These are phyloP conservation scores for Monochamus alternatus DNA, from an alignment of 2,888 invertebrate genomes.

Conservation along the genomic window DNA sequence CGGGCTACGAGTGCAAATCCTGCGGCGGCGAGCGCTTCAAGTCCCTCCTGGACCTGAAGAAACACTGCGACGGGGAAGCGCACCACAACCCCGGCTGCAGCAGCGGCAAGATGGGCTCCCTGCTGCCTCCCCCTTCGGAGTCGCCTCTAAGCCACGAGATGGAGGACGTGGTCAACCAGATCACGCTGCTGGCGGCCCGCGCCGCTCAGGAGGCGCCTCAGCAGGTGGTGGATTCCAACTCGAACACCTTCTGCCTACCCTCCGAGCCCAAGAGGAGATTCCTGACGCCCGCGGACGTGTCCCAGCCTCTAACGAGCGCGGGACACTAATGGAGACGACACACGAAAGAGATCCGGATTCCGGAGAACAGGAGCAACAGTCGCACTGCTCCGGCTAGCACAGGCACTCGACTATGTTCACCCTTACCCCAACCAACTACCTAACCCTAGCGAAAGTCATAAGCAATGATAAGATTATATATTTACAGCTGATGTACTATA, in stretches of 20 bases:
- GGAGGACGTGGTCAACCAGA: slow-evolving; percentile 89
- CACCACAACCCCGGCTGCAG: slow-evolving; percentile 68
- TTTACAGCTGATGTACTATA: slow-evolving; percentile 68
- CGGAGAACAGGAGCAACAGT: slow-evolving; percentile 27
- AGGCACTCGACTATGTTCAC: slow-evolving; percentile 52
- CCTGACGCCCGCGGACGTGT: slow-evolving; percentile 74
- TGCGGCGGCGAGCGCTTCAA: slow-evolving; percentile 78
- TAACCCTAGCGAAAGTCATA: slow-evolving; percentile 57
- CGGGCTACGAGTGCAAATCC: slow-evolving; percentile 82
- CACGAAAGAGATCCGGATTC: neutral
- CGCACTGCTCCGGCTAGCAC: slow-evolving; percentile 45
- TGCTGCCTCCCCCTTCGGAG: slow-evolving; percentile 69
- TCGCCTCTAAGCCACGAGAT: slow-evolving; percentile 84
- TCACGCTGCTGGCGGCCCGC: slow-evolving; percentile 83
- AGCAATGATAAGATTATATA: slow-evolving; percentile 62
- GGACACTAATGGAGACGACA: slow-evolving; percentile 70
- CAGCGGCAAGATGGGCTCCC: slow-evolving; percentile 48
- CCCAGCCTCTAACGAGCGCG: slow-evolving; percentile 72
- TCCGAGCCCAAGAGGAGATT: slow-evolving; percentile 73
- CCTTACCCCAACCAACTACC: slow-evolving; percentile 53
- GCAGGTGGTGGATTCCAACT: slow-evolving; percentile 73
- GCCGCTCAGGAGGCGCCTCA: slow-evolving; percentile 78
- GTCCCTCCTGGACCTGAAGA: slow-evolving; percentile 75
- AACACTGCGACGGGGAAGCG: slow-evolving; percentile 77
- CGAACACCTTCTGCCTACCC: slow-evolving; percentile 75